Evolutionary conservation across 2,888 invertebrate genomes (phyloP), one percentile per base, ranked within the genome.

Genomic region (Ptilodon capucinus): DNA sequence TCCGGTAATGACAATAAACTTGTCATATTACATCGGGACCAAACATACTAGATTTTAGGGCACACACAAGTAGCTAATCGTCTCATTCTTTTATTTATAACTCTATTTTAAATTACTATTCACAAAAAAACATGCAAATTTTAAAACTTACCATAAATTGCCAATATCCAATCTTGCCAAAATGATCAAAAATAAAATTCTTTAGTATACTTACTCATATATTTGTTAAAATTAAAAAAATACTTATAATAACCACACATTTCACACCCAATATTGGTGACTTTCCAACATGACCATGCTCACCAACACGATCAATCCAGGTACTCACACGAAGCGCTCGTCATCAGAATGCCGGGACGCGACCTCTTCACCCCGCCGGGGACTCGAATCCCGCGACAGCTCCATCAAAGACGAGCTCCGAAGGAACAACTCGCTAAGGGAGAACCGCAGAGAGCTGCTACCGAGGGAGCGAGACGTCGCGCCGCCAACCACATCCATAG

Each of bases 321-420:
- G 90, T 52, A 80, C 83, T n/a, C 85, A 91, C 67, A 89, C 91
- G 35, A 91, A 91, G 54, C 83, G 91, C 0, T 91, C 91, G 0
- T 91, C 91, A 0, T 91, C 91, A 0, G 91, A 91, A 64, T 91
- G 91, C 47, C 80, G 91, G 11, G 91, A 91, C 13, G 64, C 82
- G 1, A 75, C 78, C 0, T 82, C 81, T 0, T 86, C 88, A 0
- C 84, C 87, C 0, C 79, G 91, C 0, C 77, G 88, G 25, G 81
- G 86, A 0, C 74, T 87, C 41, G 86, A 85, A 7, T 83, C 84
- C 28, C 76, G 86, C 17, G 86, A 86, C 54, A 71, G 51, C 28
- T 82, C 82, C 1, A 72, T 85, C 53, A 82, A 81, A 30, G 89
- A 90, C 68, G 84, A 83, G 32, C 64, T 91, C 19, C 74, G 91